Evolutionary conservation across 2,113 vertebrate species (phyloP).

Genomic region (Eira barbara): DNA sequence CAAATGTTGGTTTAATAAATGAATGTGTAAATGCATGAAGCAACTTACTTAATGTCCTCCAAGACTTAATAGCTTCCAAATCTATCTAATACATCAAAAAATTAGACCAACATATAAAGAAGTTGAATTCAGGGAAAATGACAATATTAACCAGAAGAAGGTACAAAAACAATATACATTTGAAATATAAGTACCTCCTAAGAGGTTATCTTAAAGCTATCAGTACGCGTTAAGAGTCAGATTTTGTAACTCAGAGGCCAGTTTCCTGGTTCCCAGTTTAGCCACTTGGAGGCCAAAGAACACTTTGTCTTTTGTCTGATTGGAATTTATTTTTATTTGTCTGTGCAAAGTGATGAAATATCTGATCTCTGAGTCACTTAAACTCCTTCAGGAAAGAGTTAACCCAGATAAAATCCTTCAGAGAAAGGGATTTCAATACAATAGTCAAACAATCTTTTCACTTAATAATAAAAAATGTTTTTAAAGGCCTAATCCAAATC

Average conservation of each 20-base stretch:
- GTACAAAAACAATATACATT: not conserved
- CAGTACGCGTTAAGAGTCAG: not conserved
- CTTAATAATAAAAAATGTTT: not conserved
- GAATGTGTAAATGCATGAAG: not conserved
- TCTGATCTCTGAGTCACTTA: not conserved
- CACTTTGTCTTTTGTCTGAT: not conserved
- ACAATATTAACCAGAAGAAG: not conserved
- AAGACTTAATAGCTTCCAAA: not conserved
- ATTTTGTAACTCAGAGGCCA: not conserved
- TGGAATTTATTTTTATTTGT: constrained; percentile 14
- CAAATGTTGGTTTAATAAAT: not conserved
- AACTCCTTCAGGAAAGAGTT: constrained; percentile 19
- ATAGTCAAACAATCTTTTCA: not conserved
- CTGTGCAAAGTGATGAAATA: not conserved
- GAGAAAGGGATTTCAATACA: not conserved
- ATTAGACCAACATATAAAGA: not conserved
- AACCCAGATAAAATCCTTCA: not conserved
- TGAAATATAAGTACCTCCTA: not conserved
- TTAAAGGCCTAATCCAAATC: not conserved
- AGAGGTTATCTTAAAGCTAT: not conserved
- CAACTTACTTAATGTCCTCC: not conserved
- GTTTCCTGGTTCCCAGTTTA: not conserved
- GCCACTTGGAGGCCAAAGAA: not conserved
- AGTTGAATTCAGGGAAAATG: constrained; percentile 9
- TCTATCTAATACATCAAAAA: not conserved